Conservation (phyloP, 2,797 vertebrate genomes). For the Pipistrellus pipistrellus region DNA sequence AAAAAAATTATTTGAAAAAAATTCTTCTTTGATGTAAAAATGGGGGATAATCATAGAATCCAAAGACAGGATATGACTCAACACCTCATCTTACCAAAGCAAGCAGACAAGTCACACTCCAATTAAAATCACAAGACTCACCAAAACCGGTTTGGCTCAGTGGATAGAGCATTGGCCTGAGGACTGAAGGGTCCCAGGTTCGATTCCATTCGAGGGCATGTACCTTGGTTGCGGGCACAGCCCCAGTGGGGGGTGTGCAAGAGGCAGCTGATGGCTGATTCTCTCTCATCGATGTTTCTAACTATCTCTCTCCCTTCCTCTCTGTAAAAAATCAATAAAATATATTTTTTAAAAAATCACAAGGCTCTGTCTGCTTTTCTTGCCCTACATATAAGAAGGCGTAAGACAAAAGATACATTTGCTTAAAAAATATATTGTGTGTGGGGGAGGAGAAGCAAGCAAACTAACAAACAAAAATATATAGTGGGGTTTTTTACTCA, state of each 20-base stretch:
- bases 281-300: no score
- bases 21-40: background rate
- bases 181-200: no score
- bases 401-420: conserved; percentile 27
- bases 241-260: no score
- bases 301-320: no score
- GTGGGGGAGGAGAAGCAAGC: no score
- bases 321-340: no score
- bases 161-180: no score
- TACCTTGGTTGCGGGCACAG: no score
- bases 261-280: no score
- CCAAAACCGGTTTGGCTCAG: no score
- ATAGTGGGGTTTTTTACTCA: background rate
- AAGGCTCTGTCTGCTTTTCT: conserved; percentile 13
- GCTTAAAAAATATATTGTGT: background rate
- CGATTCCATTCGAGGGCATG: no score
- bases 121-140: background rate
- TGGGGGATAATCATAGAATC: background rate
- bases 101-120: background rate
- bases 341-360: background rate
- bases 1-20: background rate
- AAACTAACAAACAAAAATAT: background rate
- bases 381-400: background rate
- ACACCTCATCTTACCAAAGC: background rate
- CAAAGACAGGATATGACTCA: background rate